A percentile compares a stretch with the other conserved stretches of the same genome.
Conservation (phyloP, 2,888 invertebrate genomes). For the Apotomis capreana region DNA sequence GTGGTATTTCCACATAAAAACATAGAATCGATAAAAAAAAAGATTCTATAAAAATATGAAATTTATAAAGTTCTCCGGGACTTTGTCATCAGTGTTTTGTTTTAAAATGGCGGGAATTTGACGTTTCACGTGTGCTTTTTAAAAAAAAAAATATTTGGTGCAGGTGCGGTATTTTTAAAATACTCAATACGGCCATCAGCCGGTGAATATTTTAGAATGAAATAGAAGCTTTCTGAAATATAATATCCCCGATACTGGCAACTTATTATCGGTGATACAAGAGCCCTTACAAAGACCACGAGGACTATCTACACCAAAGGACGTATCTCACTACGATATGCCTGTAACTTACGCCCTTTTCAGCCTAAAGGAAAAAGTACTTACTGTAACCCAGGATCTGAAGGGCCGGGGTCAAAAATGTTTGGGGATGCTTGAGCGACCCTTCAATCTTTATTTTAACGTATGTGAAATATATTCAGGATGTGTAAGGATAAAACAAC, state of each 20-base stretch:
- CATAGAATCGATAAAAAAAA: too few species aligned
- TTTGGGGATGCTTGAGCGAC: slow-evolving; percentile 16
- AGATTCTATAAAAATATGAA: too few species aligned
- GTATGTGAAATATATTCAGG: background rate
- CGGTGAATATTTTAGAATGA: too few species aligned
- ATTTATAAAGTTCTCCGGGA: too few species aligned
- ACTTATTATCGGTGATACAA: slow-evolving; percentile 14
- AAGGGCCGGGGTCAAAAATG: slow-evolving; percentile 24
- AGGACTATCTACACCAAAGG: background rate
- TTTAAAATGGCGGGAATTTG: too few species aligned
- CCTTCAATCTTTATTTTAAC: slow-evolving; percentile 11
- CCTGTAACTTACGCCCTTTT: slow-evolving; percentile 1
- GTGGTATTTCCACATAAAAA: too few species aligned
- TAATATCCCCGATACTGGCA: background rate
- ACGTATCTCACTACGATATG: background rate
- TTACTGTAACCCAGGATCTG: background rate
- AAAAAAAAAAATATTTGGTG: too few species aligned
- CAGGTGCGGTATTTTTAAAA: too few species aligned
- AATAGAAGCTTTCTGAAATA: background rate
- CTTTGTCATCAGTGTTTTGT: too few species aligned
- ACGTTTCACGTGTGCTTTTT: too few species aligned
- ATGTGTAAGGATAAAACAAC: too few species aligned
- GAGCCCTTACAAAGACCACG: slow-evolving; percentile 3
- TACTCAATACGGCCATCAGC: too few species aligned
- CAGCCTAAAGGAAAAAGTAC: background rate